These are phyloP conservation scores for Hydrochoerus hydrochaeris DNA, from an alignment of 2,113 vertebrate species.

Conservation along the genomic window DNA sequence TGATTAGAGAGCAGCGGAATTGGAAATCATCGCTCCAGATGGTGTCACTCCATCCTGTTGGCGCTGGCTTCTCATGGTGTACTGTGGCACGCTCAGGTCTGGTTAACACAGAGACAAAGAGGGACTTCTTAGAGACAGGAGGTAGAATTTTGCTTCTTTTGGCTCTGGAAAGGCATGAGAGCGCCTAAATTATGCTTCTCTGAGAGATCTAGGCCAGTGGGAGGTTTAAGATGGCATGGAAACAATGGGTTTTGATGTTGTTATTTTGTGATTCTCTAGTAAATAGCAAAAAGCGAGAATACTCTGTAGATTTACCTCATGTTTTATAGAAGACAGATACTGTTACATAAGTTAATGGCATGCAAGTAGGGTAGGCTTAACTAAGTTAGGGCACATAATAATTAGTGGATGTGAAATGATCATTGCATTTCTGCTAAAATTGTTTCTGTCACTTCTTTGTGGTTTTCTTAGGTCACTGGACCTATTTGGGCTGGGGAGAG, in stretches of 20 bases:
- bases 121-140: constrained; percentile 10
- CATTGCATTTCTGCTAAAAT: constrained; percentile 82
- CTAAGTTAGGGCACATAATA: constrained; percentile 17
- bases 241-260: background rate
- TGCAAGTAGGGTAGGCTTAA: constrained; percentile 21
- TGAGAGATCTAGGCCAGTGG: background rate
- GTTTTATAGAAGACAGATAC: background rate
- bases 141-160: constrained; percentile 35
- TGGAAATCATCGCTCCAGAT: background rate
- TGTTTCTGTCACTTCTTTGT: constrained; percentile 84
- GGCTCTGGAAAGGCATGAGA: background rate
- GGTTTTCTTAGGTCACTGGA: constrained; percentile 95
- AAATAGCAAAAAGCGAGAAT: background rate
- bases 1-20: constrained; percentile 23
- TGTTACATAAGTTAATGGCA: constrained; percentile 39
- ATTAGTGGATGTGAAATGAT: constrained; percentile 60
- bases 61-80: background rate
- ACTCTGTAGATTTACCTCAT: constrained; percentile 32
- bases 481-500: constrained; percentile 98
- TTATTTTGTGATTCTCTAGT: constrained; percentile 1
- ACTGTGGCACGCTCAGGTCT: constrained; percentile 6
- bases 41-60: background rate
- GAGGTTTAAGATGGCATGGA: background rate
- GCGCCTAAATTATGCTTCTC: background rate
- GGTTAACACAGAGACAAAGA: background rate